These are phyloP conservation scores for Vulpes vulpes DNA, from an alignment of 2,113 vertebrate genomes.

Conservation along the genomic window DNA sequence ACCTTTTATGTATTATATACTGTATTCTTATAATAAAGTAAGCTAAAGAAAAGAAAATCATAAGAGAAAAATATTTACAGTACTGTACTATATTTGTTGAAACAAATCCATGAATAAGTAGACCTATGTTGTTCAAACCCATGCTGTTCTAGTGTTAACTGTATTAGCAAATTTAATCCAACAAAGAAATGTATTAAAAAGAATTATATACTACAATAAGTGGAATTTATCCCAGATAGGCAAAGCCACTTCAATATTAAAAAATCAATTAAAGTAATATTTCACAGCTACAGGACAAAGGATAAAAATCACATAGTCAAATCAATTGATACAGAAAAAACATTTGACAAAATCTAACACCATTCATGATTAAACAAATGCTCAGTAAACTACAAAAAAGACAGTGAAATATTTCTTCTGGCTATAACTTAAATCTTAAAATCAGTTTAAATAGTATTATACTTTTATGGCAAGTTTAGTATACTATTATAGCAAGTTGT, in stretches of 20 bases:
- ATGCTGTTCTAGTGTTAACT: neutral
- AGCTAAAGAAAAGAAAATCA: neutral
- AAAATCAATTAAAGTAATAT: neutral
- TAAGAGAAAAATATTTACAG: neutral
- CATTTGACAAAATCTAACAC: neutral
- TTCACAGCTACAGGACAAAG: neutral
- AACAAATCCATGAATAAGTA: neutral
- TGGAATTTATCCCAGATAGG: neutral
- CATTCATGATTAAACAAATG: neutral
- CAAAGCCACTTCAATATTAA: neutral
- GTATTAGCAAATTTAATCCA: neutral
- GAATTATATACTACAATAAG: neutral
- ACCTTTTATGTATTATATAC: neutral
- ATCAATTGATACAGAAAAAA: neutral
- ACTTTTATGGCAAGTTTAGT: neutral
- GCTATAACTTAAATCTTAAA: neutral
- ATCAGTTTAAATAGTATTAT: neutral
- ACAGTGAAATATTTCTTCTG: neutral
- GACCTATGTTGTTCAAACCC: neutral
- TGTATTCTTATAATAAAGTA: neutral
- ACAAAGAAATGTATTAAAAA: neutral
- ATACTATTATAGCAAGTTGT: neutral
- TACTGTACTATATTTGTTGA: neutral
- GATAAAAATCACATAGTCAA: neutral
- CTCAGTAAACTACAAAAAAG: neutral